These are phyloP conservation scores for Tetrapedia diversipes DNA, from an alignment of 2,888 invertebrate genomes.

Conservation along the genomic window DNA sequence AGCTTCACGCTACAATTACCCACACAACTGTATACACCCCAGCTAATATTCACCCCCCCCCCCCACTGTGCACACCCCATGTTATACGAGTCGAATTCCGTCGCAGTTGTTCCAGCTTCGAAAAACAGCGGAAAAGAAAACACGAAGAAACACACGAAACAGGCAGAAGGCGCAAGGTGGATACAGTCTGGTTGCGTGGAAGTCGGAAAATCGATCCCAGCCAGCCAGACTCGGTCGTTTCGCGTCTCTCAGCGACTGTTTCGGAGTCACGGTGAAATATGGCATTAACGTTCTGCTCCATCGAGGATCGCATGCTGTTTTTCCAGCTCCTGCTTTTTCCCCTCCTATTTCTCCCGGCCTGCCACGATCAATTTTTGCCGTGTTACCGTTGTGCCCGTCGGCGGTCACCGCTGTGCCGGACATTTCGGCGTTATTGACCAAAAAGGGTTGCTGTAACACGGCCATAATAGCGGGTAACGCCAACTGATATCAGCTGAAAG, in stretches of 20 bases:
- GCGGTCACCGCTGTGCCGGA: conserved; percentile 45
- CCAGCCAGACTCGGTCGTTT: conserved; percentile 44
- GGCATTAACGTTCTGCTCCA: conserved; percentile 64
- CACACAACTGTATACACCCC: too few species aligned
- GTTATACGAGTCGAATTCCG: too few species aligned
- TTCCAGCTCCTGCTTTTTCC: not conserved
- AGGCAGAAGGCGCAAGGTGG: conserved; percentile 28
- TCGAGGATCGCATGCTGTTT: conserved; percentile 38
- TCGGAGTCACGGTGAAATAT: conserved; percentile 66
- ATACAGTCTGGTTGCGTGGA: conserved; percentile 33
- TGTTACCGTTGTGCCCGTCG: conserved; percentile 29
- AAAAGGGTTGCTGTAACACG: conserved; percentile 41
- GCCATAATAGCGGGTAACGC: conserved; percentile 34
- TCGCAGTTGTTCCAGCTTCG: conserved; percentile 22
- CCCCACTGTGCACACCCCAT: too few species aligned
- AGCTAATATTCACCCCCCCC: too few species aligned
- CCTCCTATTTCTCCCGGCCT: not conserved
- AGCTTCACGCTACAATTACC: too few species aligned
- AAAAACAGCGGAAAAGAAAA: not conserved
- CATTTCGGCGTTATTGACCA: conserved; percentile 53
- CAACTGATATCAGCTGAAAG: conserved; percentile 28
- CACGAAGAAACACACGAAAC: not conserved
- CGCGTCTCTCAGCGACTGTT: conserved; percentile 64
- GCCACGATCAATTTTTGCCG: conserved; percentile 55
- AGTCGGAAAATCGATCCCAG: conserved; percentile 59